Conservation (phyloP, 2,797 vertebrate genomes). For the Alexandromys oeconomus region DNA sequence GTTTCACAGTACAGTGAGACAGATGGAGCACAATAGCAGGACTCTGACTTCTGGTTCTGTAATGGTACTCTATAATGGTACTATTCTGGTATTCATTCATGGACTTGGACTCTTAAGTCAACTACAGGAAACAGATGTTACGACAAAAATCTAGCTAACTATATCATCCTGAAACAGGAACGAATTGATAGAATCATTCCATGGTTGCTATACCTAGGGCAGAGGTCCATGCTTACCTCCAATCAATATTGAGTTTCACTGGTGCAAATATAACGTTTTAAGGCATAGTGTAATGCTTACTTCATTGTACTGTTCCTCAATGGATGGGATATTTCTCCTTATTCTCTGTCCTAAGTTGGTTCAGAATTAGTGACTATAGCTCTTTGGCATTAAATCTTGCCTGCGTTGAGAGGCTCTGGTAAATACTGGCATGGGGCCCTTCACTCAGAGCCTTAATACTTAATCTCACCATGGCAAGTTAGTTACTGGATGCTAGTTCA, state of each 20-base stretch:
- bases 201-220: neutral
- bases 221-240: neutral
- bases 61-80: neutral
- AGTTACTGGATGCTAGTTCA: neutral
- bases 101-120: neutral
- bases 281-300: neutral
- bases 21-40: neutral
- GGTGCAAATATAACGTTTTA: neutral
- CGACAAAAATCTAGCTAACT: neutral
- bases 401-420: neutral
- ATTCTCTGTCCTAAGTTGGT: neutral
- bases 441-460: neutral
- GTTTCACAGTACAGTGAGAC: neutral
- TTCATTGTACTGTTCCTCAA: neutral
- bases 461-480: neutral
- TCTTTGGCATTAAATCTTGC: neutral
- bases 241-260: neutral
- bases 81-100: neutral
- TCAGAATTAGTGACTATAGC: neutral
- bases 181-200: neutral
- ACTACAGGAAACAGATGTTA: neutral
- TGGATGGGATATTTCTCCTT: neutral
- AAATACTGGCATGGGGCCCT: neutral
- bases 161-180: neutral
- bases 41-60: neutral